Percentiles rank a stretch among this genome's conserved stretches.
These are phyloP conservation scores for Balaeniceps rex DNA, from an alignment of 2,113 vertebrate species.

Conservation along the genomic window DNA sequence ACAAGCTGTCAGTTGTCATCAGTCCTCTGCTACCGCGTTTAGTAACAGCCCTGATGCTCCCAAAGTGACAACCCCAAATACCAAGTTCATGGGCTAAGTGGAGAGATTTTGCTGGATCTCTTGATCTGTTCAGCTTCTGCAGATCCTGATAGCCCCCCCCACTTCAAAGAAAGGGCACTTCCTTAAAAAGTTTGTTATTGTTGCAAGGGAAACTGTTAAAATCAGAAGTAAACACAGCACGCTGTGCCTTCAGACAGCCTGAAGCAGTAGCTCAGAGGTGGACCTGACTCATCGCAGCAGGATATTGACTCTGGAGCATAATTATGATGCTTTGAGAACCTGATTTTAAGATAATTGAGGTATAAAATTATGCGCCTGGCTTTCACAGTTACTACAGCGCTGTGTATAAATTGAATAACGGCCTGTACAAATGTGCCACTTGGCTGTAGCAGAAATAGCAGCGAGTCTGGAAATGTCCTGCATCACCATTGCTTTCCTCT, in stretches of 20 bases:
- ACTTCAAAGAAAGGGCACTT: neutral
- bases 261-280: constrained; percentile 2
- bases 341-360: constrained; percentile 60
- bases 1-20: neutral
- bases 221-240: neutral
- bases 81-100: neutral
- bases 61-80: neutral
- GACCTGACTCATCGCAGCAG: constrained; percentile 47
- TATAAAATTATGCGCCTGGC: constrained; percentile 37
- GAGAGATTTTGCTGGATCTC: neutral
- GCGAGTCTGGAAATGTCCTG: neutral
- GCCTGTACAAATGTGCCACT: constrained; percentile 9
- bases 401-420: neutral
- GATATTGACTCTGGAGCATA: constrained; percentile 49
- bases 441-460: neutral
- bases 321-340: constrained; percentile 44
- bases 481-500: neutral
- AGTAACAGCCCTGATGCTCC: neutral
- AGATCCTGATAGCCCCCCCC: neutral
- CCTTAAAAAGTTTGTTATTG: neutral
- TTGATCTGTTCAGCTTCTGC: neutral
- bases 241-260: neutral
- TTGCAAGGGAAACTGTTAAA: neutral
- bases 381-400: constrained; percentile 17
- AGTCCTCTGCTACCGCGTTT: neutral